A percentile compares a stretch with the other conserved stretches of the same genome.
phyloP scores from a whole-genome alignment of 2,113 vertebrate genomes.

The Pogona vitticeps region DNA sequence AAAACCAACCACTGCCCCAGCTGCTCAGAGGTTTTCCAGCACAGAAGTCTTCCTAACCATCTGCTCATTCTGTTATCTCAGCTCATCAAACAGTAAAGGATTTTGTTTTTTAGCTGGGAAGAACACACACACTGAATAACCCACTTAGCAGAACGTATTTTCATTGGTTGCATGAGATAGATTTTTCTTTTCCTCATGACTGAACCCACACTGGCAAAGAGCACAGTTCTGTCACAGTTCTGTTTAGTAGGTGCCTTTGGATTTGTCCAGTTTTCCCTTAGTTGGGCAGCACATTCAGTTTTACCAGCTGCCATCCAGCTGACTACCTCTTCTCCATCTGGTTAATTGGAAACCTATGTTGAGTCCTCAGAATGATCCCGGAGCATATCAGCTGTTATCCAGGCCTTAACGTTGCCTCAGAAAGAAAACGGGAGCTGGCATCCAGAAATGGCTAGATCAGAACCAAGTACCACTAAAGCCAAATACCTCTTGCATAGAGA shows the following conservation, averaged over 20 bases:
- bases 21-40: neutral
- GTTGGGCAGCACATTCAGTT: neutral
- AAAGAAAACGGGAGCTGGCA: neutral
- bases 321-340: neutral
- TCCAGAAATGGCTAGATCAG: neutral
- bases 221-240: slow-evolving; percentile 1
- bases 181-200: neutral
- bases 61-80: neutral
- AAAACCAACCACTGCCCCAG: neutral
- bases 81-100: neutral
- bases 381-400: neutral
- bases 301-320: neutral
- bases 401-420: neutral
- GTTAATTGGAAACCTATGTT: neutral
- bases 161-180: neutral
- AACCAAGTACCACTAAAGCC: no score
- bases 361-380: neutral
- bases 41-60: neutral
- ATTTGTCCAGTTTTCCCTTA: neutral
- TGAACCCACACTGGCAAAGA: neutral
- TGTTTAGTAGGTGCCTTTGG: neutral
- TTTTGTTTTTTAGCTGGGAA: neutral
- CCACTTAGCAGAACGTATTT: slow-evolving; percentile 1
- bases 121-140: neutral
- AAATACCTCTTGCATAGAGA: neutral